phyloP scores from a whole-genome alignment of 2,113 vertebrate species.

The Corythoichthys haematopterus region DNA sequence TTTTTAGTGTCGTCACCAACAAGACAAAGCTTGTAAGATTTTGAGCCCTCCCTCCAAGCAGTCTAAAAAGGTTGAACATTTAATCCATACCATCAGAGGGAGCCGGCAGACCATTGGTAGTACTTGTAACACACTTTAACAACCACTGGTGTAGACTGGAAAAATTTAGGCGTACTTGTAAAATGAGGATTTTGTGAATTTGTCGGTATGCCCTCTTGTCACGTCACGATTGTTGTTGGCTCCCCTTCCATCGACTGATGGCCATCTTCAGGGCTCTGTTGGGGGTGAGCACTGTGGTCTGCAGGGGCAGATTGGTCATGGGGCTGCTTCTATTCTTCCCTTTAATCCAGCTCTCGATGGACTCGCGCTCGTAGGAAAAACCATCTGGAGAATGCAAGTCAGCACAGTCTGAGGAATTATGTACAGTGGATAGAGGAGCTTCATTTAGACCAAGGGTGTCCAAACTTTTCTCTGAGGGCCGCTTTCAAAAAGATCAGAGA shows the following conservation, averaged over 20 bases:
- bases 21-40: no score
- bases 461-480: no score
- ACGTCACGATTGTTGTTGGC: background rate
- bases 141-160: no score
- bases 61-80: no score
- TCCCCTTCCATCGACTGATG: slow-evolving; percentile 76
- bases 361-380: slow-evolving; percentile 86
- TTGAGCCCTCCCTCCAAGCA: no score
- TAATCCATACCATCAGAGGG: no score
- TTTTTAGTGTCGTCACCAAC: no score
- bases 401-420: background rate
- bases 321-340: slow-evolving; percentile 82
- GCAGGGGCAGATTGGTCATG: slow-evolving; percentile 88
- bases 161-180: no score
- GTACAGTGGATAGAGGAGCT: background rate
- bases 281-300: slow-evolving; percentile 77
- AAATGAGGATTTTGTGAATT: background rate
- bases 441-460: background rate
- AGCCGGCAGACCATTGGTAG: no score
- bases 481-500: no score
- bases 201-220: background rate
- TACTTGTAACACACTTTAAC: no score
- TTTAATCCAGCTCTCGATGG: slow-evolving; percentile 86
- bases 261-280: slow-evolving; percentile 90
- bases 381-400: slow-evolving; percentile 73